Evolutionary conservation across 2,113 vertebrate genomes (phyloP), one percentile per base, ranked within the genome.

Genomic region (Leucosticte australis): DNA sequence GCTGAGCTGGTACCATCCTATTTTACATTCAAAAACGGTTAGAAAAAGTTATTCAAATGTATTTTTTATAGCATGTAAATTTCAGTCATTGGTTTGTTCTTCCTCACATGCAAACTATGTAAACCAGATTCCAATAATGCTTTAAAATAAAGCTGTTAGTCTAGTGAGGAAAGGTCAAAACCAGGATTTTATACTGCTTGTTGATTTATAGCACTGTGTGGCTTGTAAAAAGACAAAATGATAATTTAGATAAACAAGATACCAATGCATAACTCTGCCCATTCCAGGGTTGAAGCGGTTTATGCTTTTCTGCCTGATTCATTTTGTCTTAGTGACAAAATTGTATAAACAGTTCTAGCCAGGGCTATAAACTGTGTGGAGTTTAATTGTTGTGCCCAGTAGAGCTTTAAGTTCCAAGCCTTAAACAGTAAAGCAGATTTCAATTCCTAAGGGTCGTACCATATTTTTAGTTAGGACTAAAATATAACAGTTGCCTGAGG

Each of bases 361-460:
- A 53, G 70, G 37, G 56, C 65, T 89, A 22, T 94, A 94, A 91
- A 95, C 44, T 73, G 10, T 52, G 15, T 56, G 13, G 49, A 24
- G 16, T 89, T 78, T 57, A 92, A 87, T 56, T 75, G 65, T 89
- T 87, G 65, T 73, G 44, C 26, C 8, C 9, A 10, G 53, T 46
- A 56, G 71, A 83, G 49, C 55, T 89, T 75, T 87, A 68, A 92
- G 70, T 92, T 95, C 57, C 64, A 7, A 94, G 46, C 91, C 87
- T 79, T 91, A 91, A 95, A 87, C 35, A 73, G 92, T 69, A 92
- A 94, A 92, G 26, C 49, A 89, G 81, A 85, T 84, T 65, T 95
- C 49, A 68, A 35, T 82, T 97, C 89, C 70, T 85, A 73, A 89
- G 83, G 49, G 52, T 37, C 0, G 6, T 67, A 55, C 56, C 26